phyloP scores from a whole-genome alignment of 64 coral and sea anemone genomes.

The Pocillopora damicornis region DNA sequence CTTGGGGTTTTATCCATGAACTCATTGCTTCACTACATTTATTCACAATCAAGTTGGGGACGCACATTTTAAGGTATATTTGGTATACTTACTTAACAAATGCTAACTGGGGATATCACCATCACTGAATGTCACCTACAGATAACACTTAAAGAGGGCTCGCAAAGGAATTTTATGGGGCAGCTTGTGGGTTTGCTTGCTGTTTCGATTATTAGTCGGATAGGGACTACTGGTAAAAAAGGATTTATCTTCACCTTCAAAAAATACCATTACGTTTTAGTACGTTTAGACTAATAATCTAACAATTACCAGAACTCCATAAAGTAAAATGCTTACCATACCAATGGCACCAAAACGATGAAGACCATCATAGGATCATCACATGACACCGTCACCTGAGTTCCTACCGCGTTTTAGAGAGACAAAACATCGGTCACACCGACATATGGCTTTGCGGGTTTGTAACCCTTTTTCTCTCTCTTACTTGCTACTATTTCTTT shows the following conservation, averaged over 20 bases:
- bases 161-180: not conserved
- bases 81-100: not conserved
- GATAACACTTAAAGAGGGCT: too few species aligned
- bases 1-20: too few species aligned
- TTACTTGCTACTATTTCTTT: not conserved
- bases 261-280: too few species aligned
- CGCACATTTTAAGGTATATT: not conserved
- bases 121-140: not conserved
- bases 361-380: not conserved
- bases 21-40: too few species aligned
- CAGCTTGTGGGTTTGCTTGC: not conserved
- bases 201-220: not conserved
- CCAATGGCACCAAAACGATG: too few species aligned
- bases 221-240: not conserved
- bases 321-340: too few species aligned
- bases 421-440: not conserved
- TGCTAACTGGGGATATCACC: not conserved
- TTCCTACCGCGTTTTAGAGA: not conserved
- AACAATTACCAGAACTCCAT: too few species aligned
- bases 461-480: not conserved
- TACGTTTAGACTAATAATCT: too few species aligned
- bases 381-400: not conserved
- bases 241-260: not conserved
- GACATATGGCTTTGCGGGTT: slow-evolving; percentile 11
- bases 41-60: not conserved